Conservation (phyloP, 1,140 invertebrate genomes). For the Araneus ventricosus region DNA sequence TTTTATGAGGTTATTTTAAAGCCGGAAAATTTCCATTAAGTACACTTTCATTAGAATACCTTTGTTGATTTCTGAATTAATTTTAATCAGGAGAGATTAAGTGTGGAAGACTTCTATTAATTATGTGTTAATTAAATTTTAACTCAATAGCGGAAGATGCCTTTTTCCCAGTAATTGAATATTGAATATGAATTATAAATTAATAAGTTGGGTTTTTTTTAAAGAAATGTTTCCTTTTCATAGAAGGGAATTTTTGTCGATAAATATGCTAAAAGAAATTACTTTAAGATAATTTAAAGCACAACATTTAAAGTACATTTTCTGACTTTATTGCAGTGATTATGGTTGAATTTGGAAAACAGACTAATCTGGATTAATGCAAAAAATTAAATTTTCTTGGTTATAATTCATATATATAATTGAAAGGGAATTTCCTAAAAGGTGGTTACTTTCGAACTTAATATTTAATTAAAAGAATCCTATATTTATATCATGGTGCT, state of each 20-base stretch:
- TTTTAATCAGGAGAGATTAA: not conserved
- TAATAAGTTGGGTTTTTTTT: not conserved
- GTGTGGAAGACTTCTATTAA: not conserved
- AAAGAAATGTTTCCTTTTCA: not conserved
- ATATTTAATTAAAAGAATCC: too few relatives aligned
- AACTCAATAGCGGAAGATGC: not conserved
- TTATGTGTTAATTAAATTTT: not conserved
- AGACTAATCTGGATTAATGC: too few relatives aligned
- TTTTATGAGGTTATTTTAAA: slow-evolving; percentile 23
- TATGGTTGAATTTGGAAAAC: too few relatives aligned
- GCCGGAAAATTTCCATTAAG: not conserved
- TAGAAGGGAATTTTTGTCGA: not conserved
- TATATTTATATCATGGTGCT: too few relatives aligned
- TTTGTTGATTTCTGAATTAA: not conserved
- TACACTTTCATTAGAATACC: not conserved
- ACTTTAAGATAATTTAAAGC: too few relatives aligned
- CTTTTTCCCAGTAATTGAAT: not conserved
- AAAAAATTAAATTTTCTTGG: too few relatives aligned
- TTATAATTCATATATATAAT: too few relatives aligned
- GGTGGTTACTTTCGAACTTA: too few relatives aligned
- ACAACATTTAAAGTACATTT: too few relatives aligned
- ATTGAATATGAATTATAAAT: not conserved
- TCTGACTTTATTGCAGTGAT: too few relatives aligned
- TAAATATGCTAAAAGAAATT: too few relatives aligned
- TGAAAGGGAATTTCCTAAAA: too few relatives aligned